Conservation (phyloP, 35 echinoderm and acorn worm species). For the Hemicentrotus pulcherrimus region DNA sequence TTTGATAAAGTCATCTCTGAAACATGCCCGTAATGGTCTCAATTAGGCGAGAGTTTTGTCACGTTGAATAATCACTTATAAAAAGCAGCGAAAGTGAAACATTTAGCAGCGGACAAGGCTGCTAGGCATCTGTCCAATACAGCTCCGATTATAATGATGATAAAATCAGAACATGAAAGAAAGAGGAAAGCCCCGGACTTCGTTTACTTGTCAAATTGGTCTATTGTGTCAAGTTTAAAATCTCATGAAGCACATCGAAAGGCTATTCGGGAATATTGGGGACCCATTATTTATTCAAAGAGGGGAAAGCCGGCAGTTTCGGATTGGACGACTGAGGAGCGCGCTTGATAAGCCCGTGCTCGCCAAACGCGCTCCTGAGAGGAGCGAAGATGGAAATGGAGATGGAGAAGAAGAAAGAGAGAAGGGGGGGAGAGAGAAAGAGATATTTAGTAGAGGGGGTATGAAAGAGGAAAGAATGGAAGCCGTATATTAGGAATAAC, state of each 20-base stretch:
- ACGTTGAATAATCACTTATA: conserved; percentile 33
- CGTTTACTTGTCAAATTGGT: conserved; percentile 65
- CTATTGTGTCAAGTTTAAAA: conserved; percentile 65
- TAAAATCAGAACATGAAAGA: conserved; percentile 49
- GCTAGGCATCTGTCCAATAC: conserved; percentile 29
- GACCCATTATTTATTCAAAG: conserved; percentile 89
- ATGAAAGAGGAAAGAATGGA: conserved; percentile 44
- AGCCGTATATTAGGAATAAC: conserved; percentile 73
- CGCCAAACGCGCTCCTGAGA: neutral
- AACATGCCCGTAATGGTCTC: conserved; percentile 42
- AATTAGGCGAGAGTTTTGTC: conserved; percentile 47
- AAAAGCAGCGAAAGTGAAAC: conserved; percentile 24
- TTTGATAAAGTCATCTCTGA: conserved; percentile 3
- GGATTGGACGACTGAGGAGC: neutral
- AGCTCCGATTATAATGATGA: conserved; percentile 29
- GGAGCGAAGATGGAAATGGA: neutral
- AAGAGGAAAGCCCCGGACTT: conserved; percentile 7
- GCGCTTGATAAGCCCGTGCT: neutral
- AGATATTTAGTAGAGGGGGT: conserved; percentile 41
- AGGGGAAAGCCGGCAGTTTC: conserved; percentile 42
- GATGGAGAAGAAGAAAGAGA: conserved; percentile 30
- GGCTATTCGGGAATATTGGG: conserved; percentile 65
- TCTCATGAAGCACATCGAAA: conserved; percentile 79
- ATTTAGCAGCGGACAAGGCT: conserved; percentile 5
- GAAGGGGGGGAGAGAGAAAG: neutral